Evolutionary conservation across 2,113 vertebrate species (phyloP), one percentile per base, ranked within the genome.

Genomic region (Smithornis capensis): DNA sequence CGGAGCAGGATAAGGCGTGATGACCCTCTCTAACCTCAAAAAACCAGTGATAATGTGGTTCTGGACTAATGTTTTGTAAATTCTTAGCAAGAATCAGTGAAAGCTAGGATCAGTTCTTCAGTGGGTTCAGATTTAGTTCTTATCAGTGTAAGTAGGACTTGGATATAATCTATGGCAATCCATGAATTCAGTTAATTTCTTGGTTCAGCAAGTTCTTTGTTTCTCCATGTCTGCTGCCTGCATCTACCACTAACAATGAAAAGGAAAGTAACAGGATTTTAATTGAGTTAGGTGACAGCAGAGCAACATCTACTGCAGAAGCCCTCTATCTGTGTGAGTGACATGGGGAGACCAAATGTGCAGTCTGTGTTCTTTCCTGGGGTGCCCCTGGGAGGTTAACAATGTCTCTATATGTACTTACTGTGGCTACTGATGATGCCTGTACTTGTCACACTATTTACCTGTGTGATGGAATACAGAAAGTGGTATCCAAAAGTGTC

Each of bases 391-490:
- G 23, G 38, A 63, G 9, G 21, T 81, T 87, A 45, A 35, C 49
- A 8, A 1, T 21, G 33, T 47, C 29, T 76, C 49, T 1, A 0
- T 38, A 18, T 2, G 42, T 3, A 71, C 22, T 40, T 47, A 50
- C 77, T 47, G 22, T 24, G 27, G 27, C 38, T 59, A 9, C 52
- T 21, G 37, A 4, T 55, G n/a, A 8, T 67, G 42, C 12, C n/a
- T 53, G 31, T 45, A 22, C 31, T 83, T 81, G 40, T 10, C 52
- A 55, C 76, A 33, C 4, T 35, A 2, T 24, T 80, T 56, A 42
- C 16, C 3, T 67, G 57, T 31, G 3, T 0, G 2, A 8, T 52
- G n/a, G 47, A 67, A 71, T 47, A 52, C 21, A 47, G 23, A 45
- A 59, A 50, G 14, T 33, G 52, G 19, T 59, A 63, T 23, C 23